Base-by-base conservation (phyloP, 2,113 vertebrate genomes). In the Rafetus swinhoei region DNA sequence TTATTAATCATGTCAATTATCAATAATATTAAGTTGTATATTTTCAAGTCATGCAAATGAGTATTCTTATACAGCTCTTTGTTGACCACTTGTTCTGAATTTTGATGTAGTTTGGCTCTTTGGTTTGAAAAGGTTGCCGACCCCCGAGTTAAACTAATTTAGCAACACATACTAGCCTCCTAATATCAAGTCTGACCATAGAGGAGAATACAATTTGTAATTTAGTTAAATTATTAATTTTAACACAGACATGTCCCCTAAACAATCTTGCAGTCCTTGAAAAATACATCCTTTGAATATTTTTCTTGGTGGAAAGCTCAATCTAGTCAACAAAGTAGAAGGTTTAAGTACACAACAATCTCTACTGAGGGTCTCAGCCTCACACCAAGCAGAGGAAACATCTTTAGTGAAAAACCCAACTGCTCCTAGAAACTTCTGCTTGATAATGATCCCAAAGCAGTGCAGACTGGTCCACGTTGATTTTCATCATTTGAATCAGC, bases 161-260 rank as follows among this genome's bases (percentile, higher is more conserved):
- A 91, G 94, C 91, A 96, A 94, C 94, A 84, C 35, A 45, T 90
- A 96, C 93, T 89, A 97, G 84, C 90, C 94, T 96, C 93, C 91
- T 90, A 95, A 95, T 96, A 97, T 96, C 96, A 89, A 39, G 94
- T 95, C 89, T 93, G 89, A 95, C 92, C 94, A 89, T 88, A 92
- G 88, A 96, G 82, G 93, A 97, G 96, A 97, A 97, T 97, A 95
- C 93, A 95, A 95, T 97, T 97, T 97, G 94, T 97, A 97, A 97
- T 97, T 97, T 97, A 97, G 95, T 97, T 97, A 97, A 97, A 97
- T 97, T 97, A 97, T 96, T 97, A 97, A 97, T 97, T 97, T 97
- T 93, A 95, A 96, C 94, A 92, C 95, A 96, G 90, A 94, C 93
- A 97, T 96, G 82, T 97, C 96, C 96, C 94, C 90, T 91, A 96